Evolutionary conservation across 2,888 invertebrate species (phyloP).

Genomic region (Caradrina clavipalpis): DNA sequence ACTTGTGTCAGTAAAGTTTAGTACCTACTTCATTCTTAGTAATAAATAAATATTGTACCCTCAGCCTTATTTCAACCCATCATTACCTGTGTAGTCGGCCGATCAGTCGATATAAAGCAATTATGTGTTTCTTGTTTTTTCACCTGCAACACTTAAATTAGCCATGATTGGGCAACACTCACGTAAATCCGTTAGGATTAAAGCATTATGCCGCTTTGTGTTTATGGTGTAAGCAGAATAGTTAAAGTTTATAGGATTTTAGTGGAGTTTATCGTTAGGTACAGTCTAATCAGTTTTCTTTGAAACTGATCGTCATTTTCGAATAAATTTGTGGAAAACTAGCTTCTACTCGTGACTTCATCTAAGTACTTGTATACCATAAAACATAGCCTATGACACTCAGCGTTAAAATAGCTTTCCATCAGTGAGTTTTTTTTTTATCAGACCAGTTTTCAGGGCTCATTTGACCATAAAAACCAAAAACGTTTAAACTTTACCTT

Average conservation of each 20-base stretch:
- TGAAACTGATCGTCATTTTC: too few species aligned
- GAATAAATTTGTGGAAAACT: too few species aligned
- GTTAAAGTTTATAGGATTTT: neutral
- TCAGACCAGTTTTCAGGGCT: too few species aligned
- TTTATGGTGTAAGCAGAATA: neutral
- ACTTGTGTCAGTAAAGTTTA: too few species aligned
- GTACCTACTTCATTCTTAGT: neutral
- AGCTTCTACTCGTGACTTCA: too few species aligned
- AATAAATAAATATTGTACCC: constrained; percentile 8
- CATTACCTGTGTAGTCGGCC: constrained; percentile 67
- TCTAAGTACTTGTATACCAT: too few species aligned
- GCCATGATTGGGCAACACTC: constrained; percentile 65
- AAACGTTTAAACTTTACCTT: too few species aligned
- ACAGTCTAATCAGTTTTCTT: too few species aligned
- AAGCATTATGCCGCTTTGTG: constrained; percentile 23
- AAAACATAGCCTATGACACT: too few species aligned
- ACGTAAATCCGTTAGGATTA: constrained; percentile 49
- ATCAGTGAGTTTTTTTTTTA: too few species aligned
- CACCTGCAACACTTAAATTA: constrained; percentile 63
- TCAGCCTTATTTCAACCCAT: constrained; percentile 64
- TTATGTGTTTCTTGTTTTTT: constrained; percentile 71
- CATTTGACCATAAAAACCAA: too few species aligned
- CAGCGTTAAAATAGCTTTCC: too few species aligned
- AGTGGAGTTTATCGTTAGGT: neutral
- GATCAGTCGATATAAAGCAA: constrained; percentile 71